Conservation (phyloP, 2,888 invertebrate species). For the Meliscaeva auricollis region DNA sequence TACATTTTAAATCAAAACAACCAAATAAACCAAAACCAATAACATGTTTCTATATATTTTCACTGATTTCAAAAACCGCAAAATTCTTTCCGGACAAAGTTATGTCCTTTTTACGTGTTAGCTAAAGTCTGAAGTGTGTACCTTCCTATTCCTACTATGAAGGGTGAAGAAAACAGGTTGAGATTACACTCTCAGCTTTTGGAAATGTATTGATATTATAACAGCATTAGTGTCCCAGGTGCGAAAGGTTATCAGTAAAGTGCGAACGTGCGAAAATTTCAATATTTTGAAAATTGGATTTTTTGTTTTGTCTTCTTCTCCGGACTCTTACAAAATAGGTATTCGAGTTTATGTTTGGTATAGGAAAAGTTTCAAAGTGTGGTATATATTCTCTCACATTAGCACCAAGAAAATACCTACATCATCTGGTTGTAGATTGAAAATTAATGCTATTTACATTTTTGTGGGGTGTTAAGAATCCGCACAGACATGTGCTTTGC, state of each 20-base stretch:
- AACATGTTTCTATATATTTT: conserved; percentile 6
- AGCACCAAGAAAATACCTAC: background rate
- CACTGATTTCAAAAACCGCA: conserved; percentile 51
- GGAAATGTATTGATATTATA: conserved; percentile 56
- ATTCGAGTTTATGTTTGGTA: background rate
- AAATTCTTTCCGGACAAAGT: conserved; percentile 61
- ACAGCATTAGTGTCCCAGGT: conserved; percentile 73
- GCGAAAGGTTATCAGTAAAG: conserved; percentile 73
- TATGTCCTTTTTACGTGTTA: conserved; percentile 69
- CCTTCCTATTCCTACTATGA: background rate
- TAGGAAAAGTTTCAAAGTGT: conserved; percentile 43
- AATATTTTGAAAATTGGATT: conserved; percentile 73
- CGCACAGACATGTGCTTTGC: conserved; percentile 46
- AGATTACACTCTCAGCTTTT: background rate
- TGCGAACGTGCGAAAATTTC: conserved; percentile 76
- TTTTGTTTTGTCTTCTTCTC: conserved; percentile 30
- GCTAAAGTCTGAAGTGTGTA: background rate
- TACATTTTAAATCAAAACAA: conserved; percentile 6
- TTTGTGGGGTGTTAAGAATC: conserved; percentile 37
- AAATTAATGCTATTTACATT: conserved; percentile 70
- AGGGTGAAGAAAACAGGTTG: background rate
- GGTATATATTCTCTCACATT: conserved; percentile 12
- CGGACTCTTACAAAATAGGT: conserved; percentile 5
- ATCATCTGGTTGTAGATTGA: conserved; percentile 57
- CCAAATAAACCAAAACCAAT: conserved; percentile 34